A percentile compares a stretch with the other conserved stretches of the same genome.
Conservation (phyloP, 2,888 invertebrate species). For the Sericinus montela region DNA sequence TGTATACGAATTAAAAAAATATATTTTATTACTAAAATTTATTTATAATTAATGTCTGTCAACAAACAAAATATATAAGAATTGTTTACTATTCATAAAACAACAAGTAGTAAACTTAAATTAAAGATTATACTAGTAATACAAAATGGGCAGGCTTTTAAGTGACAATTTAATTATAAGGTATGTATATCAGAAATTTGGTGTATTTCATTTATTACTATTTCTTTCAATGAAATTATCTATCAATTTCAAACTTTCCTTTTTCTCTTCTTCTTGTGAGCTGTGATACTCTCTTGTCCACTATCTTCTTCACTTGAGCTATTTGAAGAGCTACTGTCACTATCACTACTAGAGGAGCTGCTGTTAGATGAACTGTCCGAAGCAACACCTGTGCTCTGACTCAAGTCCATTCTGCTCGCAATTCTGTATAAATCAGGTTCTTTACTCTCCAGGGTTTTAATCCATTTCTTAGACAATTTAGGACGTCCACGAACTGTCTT, state of each 20-base stretch:
- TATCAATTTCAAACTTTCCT: constrained; percentile 62
- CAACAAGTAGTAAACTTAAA: constrained; percentile 39
- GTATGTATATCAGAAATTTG: constrained; percentile 37
- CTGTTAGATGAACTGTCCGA: constrained; percentile 96
- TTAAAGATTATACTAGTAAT: constrained; percentile 54
- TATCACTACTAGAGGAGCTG: constrained; percentile 86
- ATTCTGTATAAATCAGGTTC: constrained; percentile 88
- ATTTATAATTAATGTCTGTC: constrained; percentile 12
- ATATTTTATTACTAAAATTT: constrained; percentile 12
- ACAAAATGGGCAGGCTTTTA: constrained; percentile 51
- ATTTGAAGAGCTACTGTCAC: constrained; percentile 73
- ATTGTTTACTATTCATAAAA: constrained; percentile 42
- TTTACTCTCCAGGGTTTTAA: constrained; percentile 83
- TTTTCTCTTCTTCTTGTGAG: constrained; percentile 89
- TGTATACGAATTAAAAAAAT: neutral
- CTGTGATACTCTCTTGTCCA: constrained; percentile 93
- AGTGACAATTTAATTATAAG: constrained; percentile 29
- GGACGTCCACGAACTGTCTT: constrained; percentile 97
- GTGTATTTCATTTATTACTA: constrained; percentile 28
- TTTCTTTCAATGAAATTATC: neutral
- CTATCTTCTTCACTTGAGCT: constrained; percentile 85
- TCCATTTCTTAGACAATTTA: constrained; percentile 96
- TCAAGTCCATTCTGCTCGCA: constrained; percentile 91
- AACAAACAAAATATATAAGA: constrained; percentile 46
- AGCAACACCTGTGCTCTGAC: constrained; percentile 92